Conservation (phyloP, 2,113 vertebrate species). For the Lepidothrix coronata region DNA sequence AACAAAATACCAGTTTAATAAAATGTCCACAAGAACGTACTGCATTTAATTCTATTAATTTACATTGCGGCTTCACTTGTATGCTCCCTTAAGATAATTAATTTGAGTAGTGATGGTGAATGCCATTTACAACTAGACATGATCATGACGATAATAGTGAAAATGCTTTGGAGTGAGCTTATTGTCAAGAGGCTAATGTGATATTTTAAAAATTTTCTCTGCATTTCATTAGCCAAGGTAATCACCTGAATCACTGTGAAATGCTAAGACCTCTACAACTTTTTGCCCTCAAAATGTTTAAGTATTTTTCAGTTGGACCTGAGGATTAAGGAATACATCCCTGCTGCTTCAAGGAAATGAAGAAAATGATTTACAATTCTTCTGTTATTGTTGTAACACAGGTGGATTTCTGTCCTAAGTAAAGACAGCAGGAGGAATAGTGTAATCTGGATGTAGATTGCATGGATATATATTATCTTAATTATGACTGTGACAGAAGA, state of each 20-base stretch:
- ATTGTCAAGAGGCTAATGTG: background rate
- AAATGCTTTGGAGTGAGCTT: background rate
- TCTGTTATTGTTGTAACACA: background rate
- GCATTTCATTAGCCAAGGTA: background rate
- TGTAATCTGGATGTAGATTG: background rate
- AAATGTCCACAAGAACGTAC: background rate
- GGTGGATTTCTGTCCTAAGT: background rate
- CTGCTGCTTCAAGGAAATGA: background rate
- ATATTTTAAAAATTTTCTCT: background rate
- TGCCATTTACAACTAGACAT: rapidly evolving
- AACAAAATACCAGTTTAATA: background rate
- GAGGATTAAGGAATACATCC: background rate
- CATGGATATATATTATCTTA: background rate
- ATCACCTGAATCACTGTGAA: background rate
- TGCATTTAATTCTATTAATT: background rate
- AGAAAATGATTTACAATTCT: background rate
- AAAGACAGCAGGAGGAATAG: background rate
- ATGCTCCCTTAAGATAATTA: background rate
- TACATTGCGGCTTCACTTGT: background rate
- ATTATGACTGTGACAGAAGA: background rate
- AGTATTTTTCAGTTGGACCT: background rate
- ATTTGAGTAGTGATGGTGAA: background rate
- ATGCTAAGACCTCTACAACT: background rate
- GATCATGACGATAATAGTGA: background rate
- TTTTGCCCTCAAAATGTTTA: background rate